Evolutionary conservation across 2,113 vertebrate genomes (phyloP).

Genomic region (Alouatta palliata): DNA sequence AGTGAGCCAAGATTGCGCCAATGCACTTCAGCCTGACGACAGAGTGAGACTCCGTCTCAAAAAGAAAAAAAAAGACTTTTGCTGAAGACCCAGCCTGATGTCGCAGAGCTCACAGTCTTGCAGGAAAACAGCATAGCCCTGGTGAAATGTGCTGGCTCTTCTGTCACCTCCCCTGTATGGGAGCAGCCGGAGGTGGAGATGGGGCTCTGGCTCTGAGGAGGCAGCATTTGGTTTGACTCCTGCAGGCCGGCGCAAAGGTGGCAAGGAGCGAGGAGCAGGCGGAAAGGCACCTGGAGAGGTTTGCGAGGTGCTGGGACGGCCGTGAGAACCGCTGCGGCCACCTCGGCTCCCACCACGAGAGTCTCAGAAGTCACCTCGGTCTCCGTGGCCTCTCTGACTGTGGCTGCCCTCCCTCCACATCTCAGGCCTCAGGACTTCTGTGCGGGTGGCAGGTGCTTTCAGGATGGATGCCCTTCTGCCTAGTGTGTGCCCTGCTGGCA

Average conservation of each 20-base stretch:
- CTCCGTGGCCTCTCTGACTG: neutral
- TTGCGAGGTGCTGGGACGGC: too few relatives aligned
- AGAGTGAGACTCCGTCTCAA: too few relatives aligned
- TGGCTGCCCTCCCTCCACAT: neutral
- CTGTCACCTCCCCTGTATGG: neutral
- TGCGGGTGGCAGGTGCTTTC: neutral
- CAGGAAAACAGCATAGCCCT: neutral
- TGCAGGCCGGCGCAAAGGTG: neutral
- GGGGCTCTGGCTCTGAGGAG: neutral
- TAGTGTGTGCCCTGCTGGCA: rapidly evolving
- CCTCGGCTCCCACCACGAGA: neutral
- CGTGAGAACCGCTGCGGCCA: neutral
- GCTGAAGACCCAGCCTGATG: neutral
- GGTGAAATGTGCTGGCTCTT: neutral
- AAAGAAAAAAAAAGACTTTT: neutral
- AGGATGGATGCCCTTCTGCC: neutral
- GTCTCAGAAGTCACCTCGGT: neutral
- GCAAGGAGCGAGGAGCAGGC: neutral
- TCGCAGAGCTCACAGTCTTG: neutral
- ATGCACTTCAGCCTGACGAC: too few relatives aligned
- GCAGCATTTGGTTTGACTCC: neutral
- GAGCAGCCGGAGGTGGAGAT: neutral
- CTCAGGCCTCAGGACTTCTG: neutral
- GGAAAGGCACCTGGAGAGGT: neutral
- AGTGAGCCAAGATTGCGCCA: too few relatives aligned